Evolutionary conservation across 2,113 vertebrate genomes (phyloP).

Genomic region (Cephalopterus ornatus): DNA sequence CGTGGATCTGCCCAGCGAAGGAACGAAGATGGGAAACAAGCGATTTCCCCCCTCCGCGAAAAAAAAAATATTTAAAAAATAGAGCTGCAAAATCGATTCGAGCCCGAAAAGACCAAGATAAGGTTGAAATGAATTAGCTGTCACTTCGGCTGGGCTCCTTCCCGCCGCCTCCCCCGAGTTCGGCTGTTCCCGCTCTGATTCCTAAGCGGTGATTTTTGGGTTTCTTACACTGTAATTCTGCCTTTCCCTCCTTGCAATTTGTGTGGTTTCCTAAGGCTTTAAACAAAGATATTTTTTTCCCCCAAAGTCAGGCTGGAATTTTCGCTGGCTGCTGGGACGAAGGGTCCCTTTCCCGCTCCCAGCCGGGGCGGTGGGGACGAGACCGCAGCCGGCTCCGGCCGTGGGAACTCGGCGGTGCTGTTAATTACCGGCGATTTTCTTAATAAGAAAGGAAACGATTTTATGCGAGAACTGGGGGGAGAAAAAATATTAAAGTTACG

Average conservation of each 20-base stretch:
- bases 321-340: neutral
- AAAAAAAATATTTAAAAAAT: neutral
- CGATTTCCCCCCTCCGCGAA: neutral
- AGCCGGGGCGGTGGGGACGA: neutral
- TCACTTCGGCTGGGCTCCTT: neutral
- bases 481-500: neutral
- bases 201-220: neutral
- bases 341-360: neutral
- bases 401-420: neutral
- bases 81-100: neutral
- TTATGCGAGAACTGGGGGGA: neutral
- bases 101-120: neutral
- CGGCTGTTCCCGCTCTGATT: neutral
- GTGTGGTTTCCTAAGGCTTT: conserved; percentile 31
- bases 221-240: conserved; percentile 54
- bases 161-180: neutral
- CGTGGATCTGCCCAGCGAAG: neutral
- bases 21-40: neutral
- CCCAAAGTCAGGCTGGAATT: neutral
- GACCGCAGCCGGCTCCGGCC: neutral
- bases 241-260: conserved; percentile 52
- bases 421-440: conserved; percentile 24
- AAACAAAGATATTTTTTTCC: neutral
- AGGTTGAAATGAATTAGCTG: neutral
- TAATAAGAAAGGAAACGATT: conserved; percentile 37